A percentile compares a stretch with the other conserved stretches of the same genome.
Evolutionary conservation across 2,888 invertebrate genomes (phyloP).

Genomic region (Ellobium chinense): DNA sequence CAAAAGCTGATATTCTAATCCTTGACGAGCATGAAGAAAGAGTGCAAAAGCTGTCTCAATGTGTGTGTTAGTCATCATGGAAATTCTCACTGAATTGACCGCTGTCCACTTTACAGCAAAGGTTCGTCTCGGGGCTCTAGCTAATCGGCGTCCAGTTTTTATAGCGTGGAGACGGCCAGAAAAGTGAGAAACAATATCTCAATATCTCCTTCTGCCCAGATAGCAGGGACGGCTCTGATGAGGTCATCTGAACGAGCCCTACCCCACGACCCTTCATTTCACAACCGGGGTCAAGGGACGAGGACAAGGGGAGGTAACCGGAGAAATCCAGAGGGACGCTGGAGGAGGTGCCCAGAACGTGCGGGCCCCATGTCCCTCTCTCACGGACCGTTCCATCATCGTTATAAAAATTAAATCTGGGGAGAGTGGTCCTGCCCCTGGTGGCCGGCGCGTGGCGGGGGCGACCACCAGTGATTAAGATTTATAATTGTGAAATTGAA

Average conservation of each 20-base stretch:
- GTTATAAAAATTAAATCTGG: conserved; percentile 37
- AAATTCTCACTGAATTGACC: not conserved
- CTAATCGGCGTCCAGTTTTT: not conserved
- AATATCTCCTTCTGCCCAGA: not conserved
- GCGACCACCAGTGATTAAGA: conserved; percentile 5
- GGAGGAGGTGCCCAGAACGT: not conserved
- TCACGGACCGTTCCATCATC: conserved; percentile 12
- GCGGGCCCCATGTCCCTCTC: not conserved
- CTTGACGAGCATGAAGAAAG: too few relatives aligned
- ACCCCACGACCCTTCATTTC: not conserved
- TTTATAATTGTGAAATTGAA: conserved; percentile 24
- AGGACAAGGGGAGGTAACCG: conserved; percentile 26
- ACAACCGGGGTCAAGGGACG: conserved; percentile 8
- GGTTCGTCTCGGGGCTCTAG: not conserved
- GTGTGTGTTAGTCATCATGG: not conserved
- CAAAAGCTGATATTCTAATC: too few relatives aligned
- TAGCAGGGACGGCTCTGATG: conserved; percentile 9
- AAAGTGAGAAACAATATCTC: not conserved
- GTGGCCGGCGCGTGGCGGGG: not conserved
- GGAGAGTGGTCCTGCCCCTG: not conserved
- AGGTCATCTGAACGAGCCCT: conserved; percentile 11
- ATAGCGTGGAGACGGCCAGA: not conserved
- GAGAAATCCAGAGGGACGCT: conserved; percentile 18
- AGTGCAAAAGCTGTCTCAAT: not conserved
- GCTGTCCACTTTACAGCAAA: not conserved